Evolutionary conservation across 2,113 vertebrate species (phyloP), one percentile per base, ranked within the genome.

Genomic region (Damaliscus lunatus): DNA sequence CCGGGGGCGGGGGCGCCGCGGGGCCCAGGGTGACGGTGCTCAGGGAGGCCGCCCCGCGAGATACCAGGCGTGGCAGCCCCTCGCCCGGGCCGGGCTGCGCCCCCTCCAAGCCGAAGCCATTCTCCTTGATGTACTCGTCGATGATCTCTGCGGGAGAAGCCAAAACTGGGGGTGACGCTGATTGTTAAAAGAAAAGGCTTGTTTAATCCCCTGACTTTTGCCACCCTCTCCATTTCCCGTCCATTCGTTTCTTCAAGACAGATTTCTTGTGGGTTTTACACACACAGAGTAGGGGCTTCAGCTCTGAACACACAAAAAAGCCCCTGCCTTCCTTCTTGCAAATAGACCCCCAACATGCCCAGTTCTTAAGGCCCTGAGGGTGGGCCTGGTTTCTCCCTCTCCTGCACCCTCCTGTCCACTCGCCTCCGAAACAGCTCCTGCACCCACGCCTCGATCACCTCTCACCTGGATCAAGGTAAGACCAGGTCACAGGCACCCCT

Each of bases 101-200:
- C 96, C 87, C 82, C 15, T 97, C 98, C 7, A 67, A 94, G 29
- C 81, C 97, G 27, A 99, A 99, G 57, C 97, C 98, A 0, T 99
- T 98, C 80, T 98, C 96, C 93, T 97, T 97, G 92, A 99, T 97
- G 57, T 98, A 98, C 88, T 99, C 99, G 0, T 99, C 84, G 0
- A 99, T 99, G 60, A 99, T 98, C 12, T 99, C 99, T 99, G 90
- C 2, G 12, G 62, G 59, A 71, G 62, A 86, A 82, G 90, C 67
- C 62, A 4, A 87, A 77, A 87, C 7, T 1, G 2, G 55, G 16
- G 64, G 82, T 86, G 92, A 82, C 6, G 8, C 59, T 2, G 12
- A 19, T 33, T 7, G 6, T 12, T 29, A 23, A 7, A 40, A 17
- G 31, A 25, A 33, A 67, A 48, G 50, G 19, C 64, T 7, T 17